Base-by-base conservation (phyloP, 2,888 invertebrate genomes). In the Apotomis capreana region DNA sequence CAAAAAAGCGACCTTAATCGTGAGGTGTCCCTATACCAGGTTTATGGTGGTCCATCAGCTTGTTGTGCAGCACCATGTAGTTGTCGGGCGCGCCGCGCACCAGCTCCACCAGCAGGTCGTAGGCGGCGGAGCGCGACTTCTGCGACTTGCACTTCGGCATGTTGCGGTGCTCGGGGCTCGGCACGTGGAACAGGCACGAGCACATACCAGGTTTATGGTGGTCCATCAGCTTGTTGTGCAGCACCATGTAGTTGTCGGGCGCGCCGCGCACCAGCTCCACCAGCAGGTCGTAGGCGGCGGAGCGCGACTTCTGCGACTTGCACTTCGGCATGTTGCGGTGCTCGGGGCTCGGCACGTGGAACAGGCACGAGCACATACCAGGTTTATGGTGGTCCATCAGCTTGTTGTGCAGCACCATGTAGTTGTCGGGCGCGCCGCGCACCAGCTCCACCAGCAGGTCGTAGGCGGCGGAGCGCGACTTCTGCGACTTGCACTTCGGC, bases 121-220 rank as follows among this genome's bases (percentile, higher is more conserved):
- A 99, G 0, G 98, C 98, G 1, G 98, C 97, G 0, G 98, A 97
- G 63, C 99, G 94, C 0, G 98, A 97, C 51, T 97, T 95, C 70
- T 96, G 96, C 8, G 98, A 97, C 88, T 99, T 99, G 89, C 98
- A 99, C 87, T 98, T 98, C 0, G 99, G 98, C 57, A 98, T 95
- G 81, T 97, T 96, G 1, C 98, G 95, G 78, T 96, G 95, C 60
- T 96, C 95, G 0, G 98, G 97, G 80, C 96, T 97, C 0, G 98
- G 98, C 75, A 98, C 95, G 72, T 97, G 97, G 86, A 99, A 99
- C 2, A 98, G 94, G 85, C 2, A 46, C 8, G 8, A 6, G 8
- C 46, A 4, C 46, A 3, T 46, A 95, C 95, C 95, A 15, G 97
- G 97, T 78, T 96, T 96, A 84, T 99, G 98, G 81, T 98, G 98